A percentile compares a stretch with the other conserved stretches of the same genome.
Evolutionary conservation across 2,888 invertebrate species (phyloP).

Genomic region (Cantharis lateralis): DNA sequence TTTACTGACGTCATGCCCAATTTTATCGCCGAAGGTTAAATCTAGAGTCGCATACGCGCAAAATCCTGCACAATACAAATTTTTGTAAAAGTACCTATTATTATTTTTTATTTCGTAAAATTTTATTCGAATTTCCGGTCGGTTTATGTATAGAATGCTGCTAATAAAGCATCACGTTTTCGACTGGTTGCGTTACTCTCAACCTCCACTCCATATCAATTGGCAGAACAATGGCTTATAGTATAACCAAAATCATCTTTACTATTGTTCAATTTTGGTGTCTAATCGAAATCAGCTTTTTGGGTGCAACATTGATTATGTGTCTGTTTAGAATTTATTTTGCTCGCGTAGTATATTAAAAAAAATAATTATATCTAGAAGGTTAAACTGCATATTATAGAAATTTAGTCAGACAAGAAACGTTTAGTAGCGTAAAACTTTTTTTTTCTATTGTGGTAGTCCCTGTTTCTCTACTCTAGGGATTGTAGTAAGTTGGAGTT

Average conservation of each 20-base stretch:
- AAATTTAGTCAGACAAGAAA: not conserved
- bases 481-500: not conserved
- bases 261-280: not conserved
- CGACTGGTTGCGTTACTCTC: not conserved
- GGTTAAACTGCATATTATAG: not conserved
- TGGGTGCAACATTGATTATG: not conserved
- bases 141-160: not conserved
- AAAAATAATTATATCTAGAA: not conserved
- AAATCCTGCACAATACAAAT: not conserved
- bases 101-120: not conserved
- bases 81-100: not conserved
- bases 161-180: not conserved
- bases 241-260: not conserved
- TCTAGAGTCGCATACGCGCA: not conserved
- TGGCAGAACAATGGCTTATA: not conserved
- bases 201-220: not conserved
- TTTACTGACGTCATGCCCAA: not conserved
- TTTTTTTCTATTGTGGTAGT: not conserved
- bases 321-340: not conserved
- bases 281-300: not conserved
- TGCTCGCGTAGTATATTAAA: not conserved
- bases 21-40: not conserved
- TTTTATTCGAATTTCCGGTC: not conserved
- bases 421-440: not conserved
- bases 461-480: too few relatives aligned